Evolutionary conservation across 2,113 vertebrate genomes (phyloP).

Genomic region (Dolichallabes microphthalmus): DNA sequence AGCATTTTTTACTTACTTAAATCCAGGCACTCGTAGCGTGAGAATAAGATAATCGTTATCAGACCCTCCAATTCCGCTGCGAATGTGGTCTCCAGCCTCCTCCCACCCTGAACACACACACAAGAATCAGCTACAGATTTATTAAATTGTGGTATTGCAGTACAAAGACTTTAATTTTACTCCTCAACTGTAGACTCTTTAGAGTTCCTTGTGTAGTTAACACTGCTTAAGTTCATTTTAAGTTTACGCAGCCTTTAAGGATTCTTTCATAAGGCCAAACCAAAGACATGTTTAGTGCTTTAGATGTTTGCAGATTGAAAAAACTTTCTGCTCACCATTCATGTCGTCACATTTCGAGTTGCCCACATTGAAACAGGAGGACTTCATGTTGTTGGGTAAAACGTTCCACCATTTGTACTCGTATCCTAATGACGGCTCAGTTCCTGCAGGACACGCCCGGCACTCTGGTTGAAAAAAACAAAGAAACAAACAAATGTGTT

Average conservation of each 20-base stretch:
- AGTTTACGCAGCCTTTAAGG: background rate
- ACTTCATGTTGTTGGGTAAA: slow-evolving; percentile 92
- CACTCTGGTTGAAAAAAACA: slow-evolving; percentile 72
- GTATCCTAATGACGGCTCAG: slow-evolving; percentile 86
- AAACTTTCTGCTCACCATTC: slow-evolving; percentile 80
- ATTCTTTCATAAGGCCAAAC: background rate
- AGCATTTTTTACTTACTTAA: slow-evolving; percentile 79
- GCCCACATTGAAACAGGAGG: slow-evolving; percentile 94
- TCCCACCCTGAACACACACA: slow-evolving; percentile 83
- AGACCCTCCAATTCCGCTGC: slow-evolving; percentile 87
- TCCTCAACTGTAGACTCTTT: background rate
- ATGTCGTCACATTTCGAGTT: slow-evolving; percentile 94
- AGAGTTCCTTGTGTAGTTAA: background rate
- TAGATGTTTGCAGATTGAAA: background rate
- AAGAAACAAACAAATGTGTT: background rate
- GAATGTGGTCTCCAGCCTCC: slow-evolving; percentile 90
- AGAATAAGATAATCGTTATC: slow-evolving; percentile 97
- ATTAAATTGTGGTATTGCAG: background rate
- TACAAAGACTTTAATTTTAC: background rate
- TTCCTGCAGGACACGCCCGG: slow-evolving; percentile 86
- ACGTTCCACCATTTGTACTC: slow-evolving; percentile 99
- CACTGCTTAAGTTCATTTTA: background rate
- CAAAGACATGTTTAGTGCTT: background rate
- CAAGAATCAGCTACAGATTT: background rate
- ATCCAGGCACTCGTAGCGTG: slow-evolving; percentile 89